A percentile compares a stretch with the other conserved stretches of the same genome.
These are phyloP conservation scores for Rhegmatorhina hoffmannsi DNA, from an alignment of 2,113 vertebrate genomes.

Conservation along the genomic window DNA sequence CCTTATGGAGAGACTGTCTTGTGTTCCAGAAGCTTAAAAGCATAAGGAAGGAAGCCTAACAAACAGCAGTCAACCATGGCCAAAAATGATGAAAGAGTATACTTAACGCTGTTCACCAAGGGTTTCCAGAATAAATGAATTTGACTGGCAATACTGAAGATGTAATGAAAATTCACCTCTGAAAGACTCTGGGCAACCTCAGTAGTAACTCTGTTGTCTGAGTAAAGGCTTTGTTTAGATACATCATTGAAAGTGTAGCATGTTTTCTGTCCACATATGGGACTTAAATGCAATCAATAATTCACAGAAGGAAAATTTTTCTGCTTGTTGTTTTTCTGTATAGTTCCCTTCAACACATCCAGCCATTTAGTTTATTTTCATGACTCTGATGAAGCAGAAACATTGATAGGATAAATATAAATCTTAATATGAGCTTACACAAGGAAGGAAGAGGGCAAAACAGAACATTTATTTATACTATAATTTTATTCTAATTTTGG, in stretches of 20 bases:
- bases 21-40: not conserved
- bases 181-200: not conserved
- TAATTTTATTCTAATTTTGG: not conserved
- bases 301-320: not conserved
- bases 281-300: not conserved
- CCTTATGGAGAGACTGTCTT: not conserved
- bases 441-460: not conserved
- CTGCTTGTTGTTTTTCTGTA: not conserved
- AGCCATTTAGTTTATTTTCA: not conserved
- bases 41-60: not conserved
- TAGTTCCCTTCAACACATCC: not conserved
- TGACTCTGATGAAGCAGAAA: not conserved
- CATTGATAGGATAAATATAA: not conserved
- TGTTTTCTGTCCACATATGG: not conserved
- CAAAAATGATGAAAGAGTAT: not conserved
- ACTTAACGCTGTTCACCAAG: not conserved
- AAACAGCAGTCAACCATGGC: not conserved
- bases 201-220: not conserved
- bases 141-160: not conserved
- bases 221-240: rapidly evolving
- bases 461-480: not conserved
- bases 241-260: not conserved
- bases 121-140: not conserved
- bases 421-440: not conserved
- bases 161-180: not conserved